Conservation (phyloP, 2,113 vertebrate species). For the Hucho hucho region DNA sequence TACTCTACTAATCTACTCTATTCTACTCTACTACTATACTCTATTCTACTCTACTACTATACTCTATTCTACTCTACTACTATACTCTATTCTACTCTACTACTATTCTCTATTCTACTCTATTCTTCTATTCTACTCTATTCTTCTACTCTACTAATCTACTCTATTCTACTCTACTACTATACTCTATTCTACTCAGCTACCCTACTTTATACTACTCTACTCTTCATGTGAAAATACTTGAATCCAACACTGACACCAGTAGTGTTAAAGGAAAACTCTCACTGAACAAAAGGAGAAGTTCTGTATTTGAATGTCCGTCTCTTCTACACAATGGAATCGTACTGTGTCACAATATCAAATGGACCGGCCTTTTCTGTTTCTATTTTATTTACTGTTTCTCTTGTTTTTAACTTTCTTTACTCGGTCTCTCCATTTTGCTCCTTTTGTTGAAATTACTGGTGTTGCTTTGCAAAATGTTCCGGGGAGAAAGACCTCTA, state of each 20-base stretch:
- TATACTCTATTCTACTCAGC: not conserved
- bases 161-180: not conserved
- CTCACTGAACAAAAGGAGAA: not conserved
- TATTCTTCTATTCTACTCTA: conserved; percentile 60
- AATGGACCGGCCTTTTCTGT: not conserved
- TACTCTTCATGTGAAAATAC: conserved; percentile 19
- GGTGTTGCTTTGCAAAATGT: not conserved
- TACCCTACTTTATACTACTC: not conserved
- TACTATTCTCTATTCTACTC: conserved; percentile 10
- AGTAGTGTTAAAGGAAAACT: not conserved
- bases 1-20: too few relatives aligned
- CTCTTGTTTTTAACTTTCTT: not conserved
- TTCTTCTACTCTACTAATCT: conserved; percentile 57
- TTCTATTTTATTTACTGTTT: not conserved
- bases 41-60: conserved; percentile 10
- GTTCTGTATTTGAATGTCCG: not conserved
- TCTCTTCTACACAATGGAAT: not conserved
- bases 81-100: conserved; percentile 36
- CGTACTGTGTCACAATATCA: not conserved
- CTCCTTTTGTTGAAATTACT: not conserved
- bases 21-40: conserved; percentile 10
- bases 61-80: not conserved
- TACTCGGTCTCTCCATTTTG: not conserved
- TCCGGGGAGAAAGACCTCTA: not conserved
- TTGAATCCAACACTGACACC: not conserved